A percentile compares a stretch with the other conserved stretches of the same genome.
Evolutionary conservation across 2,113 vertebrate genomes (phyloP).

Genomic region (Sitta europaea): DNA sequence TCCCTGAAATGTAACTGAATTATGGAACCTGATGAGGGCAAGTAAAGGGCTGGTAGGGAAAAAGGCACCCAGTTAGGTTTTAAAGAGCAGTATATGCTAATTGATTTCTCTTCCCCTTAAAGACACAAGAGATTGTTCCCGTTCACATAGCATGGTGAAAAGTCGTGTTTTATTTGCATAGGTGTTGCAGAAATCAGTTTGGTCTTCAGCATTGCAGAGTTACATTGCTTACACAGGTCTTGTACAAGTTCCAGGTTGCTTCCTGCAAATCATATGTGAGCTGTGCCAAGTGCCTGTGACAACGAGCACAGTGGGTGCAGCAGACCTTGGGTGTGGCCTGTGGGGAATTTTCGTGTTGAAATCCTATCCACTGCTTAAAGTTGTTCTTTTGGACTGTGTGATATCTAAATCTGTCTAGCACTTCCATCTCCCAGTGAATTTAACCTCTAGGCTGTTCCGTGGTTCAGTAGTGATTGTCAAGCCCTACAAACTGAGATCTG

Average conservation of each 20-base stretch:
- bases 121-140: not conserved
- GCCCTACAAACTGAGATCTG: not conserved
- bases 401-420: not conserved
- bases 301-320: not conserved
- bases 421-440: not conserved
- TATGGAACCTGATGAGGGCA: not conserved
- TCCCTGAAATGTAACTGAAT: not conserved
- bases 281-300: not conserved
- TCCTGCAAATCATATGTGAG: fast-evolving
- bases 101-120: not conserved
- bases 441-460: not conserved
- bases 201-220: not conserved
- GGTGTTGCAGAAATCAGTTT: not conserved
- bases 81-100: not conserved
- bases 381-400: not conserved
- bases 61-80: not conserved
- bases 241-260: not conserved
- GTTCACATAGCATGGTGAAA: not conserved
- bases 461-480: not conserved
- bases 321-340: not conserved
- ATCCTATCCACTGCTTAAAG: not conserved
- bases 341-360: not conserved
- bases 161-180: not conserved
- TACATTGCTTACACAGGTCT: not conserved
- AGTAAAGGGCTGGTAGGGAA: not conserved